Evolutionary conservation across 1,140 invertebrate genomes (phyloP), one percentile per base, ranked within the genome.

Genomic region (Atopsyche davidsoni): DNA sequence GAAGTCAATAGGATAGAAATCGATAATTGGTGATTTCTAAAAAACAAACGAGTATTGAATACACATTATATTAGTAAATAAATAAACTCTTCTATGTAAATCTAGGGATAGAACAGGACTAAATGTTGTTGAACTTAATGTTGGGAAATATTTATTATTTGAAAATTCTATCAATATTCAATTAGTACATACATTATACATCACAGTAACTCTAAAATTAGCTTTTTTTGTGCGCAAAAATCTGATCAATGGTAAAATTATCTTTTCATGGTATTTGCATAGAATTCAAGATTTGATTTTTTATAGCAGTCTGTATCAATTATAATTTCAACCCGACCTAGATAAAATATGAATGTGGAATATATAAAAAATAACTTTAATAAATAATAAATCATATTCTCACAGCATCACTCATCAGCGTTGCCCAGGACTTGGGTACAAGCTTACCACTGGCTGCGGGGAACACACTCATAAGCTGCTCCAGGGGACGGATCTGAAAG

Each of bases 401-500:
- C 72, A 91, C 89, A 2, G 91, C 85, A 72, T 93, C 85, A 40
- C 73, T 84, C 97, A 99, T 99, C 14, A 99, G 78, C 44, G 79
- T 75, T n/a, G 88, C 89, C 92, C 95, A 99, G 2, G 92, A 85
- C 47, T 79, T 71, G 25, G 97, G 97, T 44, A 99, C 87, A 75
- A 97, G 94, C 38, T 85, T 80, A 55, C 87, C 83, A 75, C 92
- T 97, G 22, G 92, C 96, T 36, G 96, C 95, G 47, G 97, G 97
- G 75, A 99, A 99, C 47, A 99, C 96, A 39, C 93, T 89, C 96
- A 99, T 99, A 50, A 99, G 72, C 74, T 99, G 97, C 72, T 99
- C 95, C 59, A 99, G 71, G 2, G 97, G 97, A 53, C 87, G 87
- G 69, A 99, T 98, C 81, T 91, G 67, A 11, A 78, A 78, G 49